Base-by-base conservation (phyloP, 1,140 invertebrate genomes). In the Aporrectodea caliginosa region DNA sequence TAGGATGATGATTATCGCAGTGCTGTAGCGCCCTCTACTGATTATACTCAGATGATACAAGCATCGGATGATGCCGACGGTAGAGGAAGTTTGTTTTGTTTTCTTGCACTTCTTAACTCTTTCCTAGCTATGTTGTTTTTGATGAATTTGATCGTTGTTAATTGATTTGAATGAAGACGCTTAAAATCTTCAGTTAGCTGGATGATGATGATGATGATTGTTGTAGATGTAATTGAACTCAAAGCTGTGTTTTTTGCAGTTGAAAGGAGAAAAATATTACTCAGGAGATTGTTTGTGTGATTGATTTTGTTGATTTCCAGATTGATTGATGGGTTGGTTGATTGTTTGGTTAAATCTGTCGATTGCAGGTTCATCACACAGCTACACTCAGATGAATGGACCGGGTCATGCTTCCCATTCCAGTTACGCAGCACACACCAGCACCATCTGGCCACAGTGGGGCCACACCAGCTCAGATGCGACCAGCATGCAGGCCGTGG, bases 371-470 rank as follows among this genome's bases (percentile, higher is more conserved):
- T 94, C 92, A 83, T 93, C 93, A 35, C 94, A 93, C 29, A 94
- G 93, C 16, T 95, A 94, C 87, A 96, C 93, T 81, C 94, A 95
- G 87, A 89, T 94, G 2, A 93, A 92, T 85, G 92, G 92, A 33
- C 83, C 84, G 12, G 79, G 83, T 16, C 91, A 91, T 58, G 88
- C 79, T 29, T 35, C 32, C 30, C 68, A 75, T 31, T 27, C 80
- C 81, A 77, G 75, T 77, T 73, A 73, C 69, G 79, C 43, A 80
- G 70, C 80, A 22, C 82, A 78, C 71, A 80, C 71, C 77, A 78
- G 73, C 69, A 69, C 69, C 31, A 43, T 27, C 30, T 93, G 92
- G 92, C 83, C 84, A 6, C 91, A 92, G 70, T 93, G 92, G 92
- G 73, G 78, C 30, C 33, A 35, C 68, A 69, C 16, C 69, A 69